Evolutionary conservation across 2,888 invertebrate genomes (phyloP), one percentile per base, ranked within the genome.

Genomic region (Machimus atricapillus): DNA sequence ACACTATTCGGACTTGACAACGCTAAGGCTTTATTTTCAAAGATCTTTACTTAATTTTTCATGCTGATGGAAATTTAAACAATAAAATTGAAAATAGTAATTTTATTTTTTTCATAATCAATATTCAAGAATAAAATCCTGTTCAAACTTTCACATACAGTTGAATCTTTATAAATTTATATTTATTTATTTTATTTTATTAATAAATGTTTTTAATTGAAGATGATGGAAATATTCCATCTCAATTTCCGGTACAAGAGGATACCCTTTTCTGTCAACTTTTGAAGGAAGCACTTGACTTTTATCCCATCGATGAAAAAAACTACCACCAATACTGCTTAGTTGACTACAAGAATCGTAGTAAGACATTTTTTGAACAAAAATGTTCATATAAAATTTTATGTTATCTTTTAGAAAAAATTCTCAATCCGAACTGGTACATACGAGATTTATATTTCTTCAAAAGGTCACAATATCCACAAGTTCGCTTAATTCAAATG

Each of bases 311-410:
- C 88, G 97, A 98, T 58, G 98, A 98, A 90, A 94, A 95, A 87
- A 95, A 96, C 89, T 97, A 98, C 85, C 95, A 96, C 89, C 97
- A 97, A 92, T 98, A 98, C 91, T 99, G 98, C 91, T 94, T 99
- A n/a, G 97, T 99, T 0, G 99, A 99, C 92, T 97, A 98, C 89
- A 99, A 99, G 94, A 99, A 99, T 87, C 98, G 99, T 99, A 94
- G 58, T 0, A 86, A 77, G 8, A 46, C 34, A 14, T 86, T 27
- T 82, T 46, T 19, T 8, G 12, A 81, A 12, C 78, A 56, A 40
- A 27, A 14, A 66, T 14, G 16, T 40, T 52, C n/a, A 37, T 86
- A 78, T 58, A 58, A 46, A 46, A 31, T 27, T 3, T 31, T 37
- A 23, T 40, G 14, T 19, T 78, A 66, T 77, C 16, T 88, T 87